phyloP scores from a whole-genome alignment of 2,113 vertebrate species.

The Rhinoptilus africanus region DNA sequence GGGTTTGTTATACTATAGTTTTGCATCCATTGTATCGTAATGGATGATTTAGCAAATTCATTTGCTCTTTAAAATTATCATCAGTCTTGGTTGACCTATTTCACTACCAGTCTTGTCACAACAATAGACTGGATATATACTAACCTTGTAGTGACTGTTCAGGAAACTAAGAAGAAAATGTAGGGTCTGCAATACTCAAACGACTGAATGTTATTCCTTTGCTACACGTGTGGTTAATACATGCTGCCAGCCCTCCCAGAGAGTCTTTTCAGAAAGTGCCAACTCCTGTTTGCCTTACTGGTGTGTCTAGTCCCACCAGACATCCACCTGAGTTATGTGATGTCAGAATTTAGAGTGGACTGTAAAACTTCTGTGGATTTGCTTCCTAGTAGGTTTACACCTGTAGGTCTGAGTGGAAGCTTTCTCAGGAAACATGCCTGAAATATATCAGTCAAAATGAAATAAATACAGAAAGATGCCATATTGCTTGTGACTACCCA shows the following conservation, averaged over 20 bases:
- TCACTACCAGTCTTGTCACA: constrained; percentile 3
- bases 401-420: not conserved
- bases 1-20: not conserved
- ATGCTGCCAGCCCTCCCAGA: not conserved
- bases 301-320: not conserved
- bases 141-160: not conserved
- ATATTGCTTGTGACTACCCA: not conserved
- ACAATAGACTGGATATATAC: not conserved
- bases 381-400: not conserved
- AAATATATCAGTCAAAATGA: not conserved
- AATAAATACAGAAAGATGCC: not conserved
- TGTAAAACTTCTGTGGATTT: not conserved
- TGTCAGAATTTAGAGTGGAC: not conserved
- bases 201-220: not conserved
- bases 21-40: not conserved
- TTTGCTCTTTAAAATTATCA: not conserved
- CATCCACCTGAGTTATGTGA: not conserved
- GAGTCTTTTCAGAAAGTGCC: not conserved
- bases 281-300: not conserved
- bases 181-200: not conserved
- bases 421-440: not conserved
- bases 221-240: not conserved
- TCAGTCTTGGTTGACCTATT: constrained; percentile 25
- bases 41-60: not conserved
- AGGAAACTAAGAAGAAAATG: not conserved